phyloP scores from a whole-genome alignment of 2,888 invertebrate species.

The Ophion costatus region DNA sequence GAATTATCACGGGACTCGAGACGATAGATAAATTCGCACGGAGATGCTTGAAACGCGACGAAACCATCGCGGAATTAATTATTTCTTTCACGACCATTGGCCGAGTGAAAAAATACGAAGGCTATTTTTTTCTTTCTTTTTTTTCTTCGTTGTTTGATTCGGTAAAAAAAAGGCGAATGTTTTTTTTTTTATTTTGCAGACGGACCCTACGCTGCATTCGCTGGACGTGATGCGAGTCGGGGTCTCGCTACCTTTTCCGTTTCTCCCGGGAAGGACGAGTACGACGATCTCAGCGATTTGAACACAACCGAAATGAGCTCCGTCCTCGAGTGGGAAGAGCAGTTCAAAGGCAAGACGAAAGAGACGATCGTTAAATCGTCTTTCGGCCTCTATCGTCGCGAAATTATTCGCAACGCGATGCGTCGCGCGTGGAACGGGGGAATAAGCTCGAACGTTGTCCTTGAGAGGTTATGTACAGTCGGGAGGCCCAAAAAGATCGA shows the following conservation, averaged over 20 bases:
- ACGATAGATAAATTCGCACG: neutral
- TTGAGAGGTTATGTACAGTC: too few relatives aligned
- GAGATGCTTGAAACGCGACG: neutral
- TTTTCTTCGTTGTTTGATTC: neutral
- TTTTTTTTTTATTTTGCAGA: conserved; percentile 85
- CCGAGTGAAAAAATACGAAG: neutral
- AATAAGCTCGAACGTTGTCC: too few relatives aligned
- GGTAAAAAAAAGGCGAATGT: neutral
- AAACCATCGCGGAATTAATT: neutral
- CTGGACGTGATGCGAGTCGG: conserved; percentile 97
- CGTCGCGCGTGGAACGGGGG: too few relatives aligned
- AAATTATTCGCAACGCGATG: too few relatives aligned
- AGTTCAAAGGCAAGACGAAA: conserved; percentile 91
- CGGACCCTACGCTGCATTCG: conserved; percentile 97
- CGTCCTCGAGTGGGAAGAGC: conserved; percentile 98
- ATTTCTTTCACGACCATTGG: conserved; percentile 6
- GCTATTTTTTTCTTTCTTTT: neutral
- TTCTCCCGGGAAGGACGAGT: conserved; percentile 91
- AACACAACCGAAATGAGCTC: conserved; percentile 97
- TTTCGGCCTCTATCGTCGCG: too few relatives aligned
- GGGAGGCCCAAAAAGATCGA: too few relatives aligned
- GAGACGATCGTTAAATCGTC: neutral
- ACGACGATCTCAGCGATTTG: conserved; percentile 98
- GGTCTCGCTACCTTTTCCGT: conserved; percentile 97
- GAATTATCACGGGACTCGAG: neutral